Percentiles rank a stretch among this genome's conserved stretches.
phyloP scores from a whole-genome alignment of 30 jellyfish, hydroid and myxozoan genomes.

The Calvadosia cruxmelitensis region DNA sequence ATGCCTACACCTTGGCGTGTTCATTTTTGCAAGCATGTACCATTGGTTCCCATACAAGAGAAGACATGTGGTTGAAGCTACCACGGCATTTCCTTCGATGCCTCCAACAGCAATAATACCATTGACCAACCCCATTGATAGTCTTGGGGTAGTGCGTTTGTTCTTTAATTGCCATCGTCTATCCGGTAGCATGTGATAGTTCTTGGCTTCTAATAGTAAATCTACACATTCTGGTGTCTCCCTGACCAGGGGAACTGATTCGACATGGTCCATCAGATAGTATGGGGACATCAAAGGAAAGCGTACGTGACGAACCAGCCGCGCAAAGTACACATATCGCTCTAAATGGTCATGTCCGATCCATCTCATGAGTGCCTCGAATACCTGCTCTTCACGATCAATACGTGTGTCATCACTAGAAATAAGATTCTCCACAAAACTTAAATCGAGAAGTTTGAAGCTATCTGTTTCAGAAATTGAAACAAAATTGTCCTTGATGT shows the following conservation, averaged over 20 bases:
- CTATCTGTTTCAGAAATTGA: slow-evolving; percentile 63
- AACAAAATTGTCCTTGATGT: slow-evolving; percentile 63
- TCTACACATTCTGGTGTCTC: slow-evolving; percentile 88
- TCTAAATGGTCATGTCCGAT: slow-evolving; percentile 36
- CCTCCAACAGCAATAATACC: slow-evolving; percentile 99
- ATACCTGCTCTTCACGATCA: slow-evolving; percentile 87
- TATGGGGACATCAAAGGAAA: slow-evolving; percentile 95
- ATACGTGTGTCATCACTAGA: slow-evolving; percentile 88
- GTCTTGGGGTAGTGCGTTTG: slow-evolving; percentile 90
- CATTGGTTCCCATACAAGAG: slow-evolving; percentile 85
- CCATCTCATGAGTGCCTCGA: slow-evolving; percentile 90
- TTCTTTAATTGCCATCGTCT: slow-evolving; percentile 92
- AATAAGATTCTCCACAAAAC: slow-evolving; percentile 46
- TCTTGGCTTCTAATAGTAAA: slow-evolving; percentile 87
- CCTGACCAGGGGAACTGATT: slow-evolving; percentile 75
- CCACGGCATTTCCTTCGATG: slow-evolving; percentile 86
- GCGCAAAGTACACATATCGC: slow-evolving; percentile 46
- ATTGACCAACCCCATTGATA: slow-evolving; percentile 95
- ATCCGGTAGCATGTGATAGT: slow-evolving; percentile 95
- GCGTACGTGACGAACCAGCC: slow-evolving; percentile 61
- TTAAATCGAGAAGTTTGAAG: slow-evolving; percentile 48
- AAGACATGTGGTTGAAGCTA: slow-evolving; percentile 89
- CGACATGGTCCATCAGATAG: slow-evolving; percentile 97
- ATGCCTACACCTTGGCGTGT: slow-evolving; percentile 97
- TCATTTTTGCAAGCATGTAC: slow-evolving; percentile 94